Evolutionary conservation across 2,888 invertebrate genomes (phyloP).

Genomic region (Trichacis sp.): DNA sequence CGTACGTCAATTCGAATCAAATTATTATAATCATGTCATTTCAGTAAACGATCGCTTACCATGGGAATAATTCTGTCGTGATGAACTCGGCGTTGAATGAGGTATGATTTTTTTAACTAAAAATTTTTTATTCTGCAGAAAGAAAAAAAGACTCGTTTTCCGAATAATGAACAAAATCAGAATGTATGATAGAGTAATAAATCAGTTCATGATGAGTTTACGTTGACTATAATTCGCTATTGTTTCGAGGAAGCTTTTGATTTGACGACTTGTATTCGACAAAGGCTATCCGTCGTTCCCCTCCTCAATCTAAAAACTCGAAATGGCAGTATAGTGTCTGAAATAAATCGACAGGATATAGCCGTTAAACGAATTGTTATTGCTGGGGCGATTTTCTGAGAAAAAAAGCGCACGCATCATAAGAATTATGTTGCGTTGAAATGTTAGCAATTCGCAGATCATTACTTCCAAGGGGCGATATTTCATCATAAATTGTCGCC

Average conservation of each 20-base stretch:
- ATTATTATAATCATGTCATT: too few species aligned
- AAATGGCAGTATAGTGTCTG: constrained; percentile 41
- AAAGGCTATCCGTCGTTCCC: constrained; percentile 43
- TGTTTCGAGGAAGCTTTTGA: constrained; percentile 11
- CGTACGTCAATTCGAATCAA: too few species aligned
- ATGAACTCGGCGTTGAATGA: too few species aligned
- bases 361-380: constrained; percentile 41
- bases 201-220: too few species aligned
- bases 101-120: too few species aligned
- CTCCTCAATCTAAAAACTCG: constrained; percentile 48
- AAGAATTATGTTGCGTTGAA: constrained; percentile 9
- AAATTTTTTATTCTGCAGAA: too few species aligned
- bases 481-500: constrained; percentile 2
- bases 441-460: constrained; percentile 9
- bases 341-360: constrained; percentile 41
- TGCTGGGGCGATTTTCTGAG: constrained; percentile 15
- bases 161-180: too few species aligned
- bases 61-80: too few species aligned
- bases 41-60: too few species aligned
- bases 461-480: neutral
- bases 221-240: too few species aligned
- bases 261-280: constrained; percentile 32
- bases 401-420: constrained; percentile 6
- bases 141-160: too few species aligned
- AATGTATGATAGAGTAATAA: too few species aligned